Base-by-base conservation (phyloP, 2,888 invertebrate genomes). In the Drosophila antonietae region DNA sequence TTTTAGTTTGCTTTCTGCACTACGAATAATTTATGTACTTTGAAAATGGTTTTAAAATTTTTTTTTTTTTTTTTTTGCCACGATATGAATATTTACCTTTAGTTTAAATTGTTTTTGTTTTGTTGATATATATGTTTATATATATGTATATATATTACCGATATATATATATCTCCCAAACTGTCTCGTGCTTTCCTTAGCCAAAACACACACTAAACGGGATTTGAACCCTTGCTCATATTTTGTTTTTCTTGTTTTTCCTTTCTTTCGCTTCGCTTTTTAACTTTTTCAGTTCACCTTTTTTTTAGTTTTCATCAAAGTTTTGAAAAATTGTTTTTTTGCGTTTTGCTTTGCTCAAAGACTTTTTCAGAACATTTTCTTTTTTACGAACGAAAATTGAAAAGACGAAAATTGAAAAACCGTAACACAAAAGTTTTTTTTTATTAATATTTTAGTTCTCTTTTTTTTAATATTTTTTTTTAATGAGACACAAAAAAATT, bases 391-490 rank as follows among this genome's bases (percentile, higher is more conserved):
- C 82, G 79, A 57, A 89, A 90, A 83, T 85, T 80, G 74, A 80
- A 90, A 82, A 83, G 62, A 79, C 87, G 88, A 88, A 87, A 88
- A 90, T 83, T 75, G 71, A 86, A 88, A 86, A 88, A 86, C 81
- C 79, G 71, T 72, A 87, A 89, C 82, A 66, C 59, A 90, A 89
- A 76, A 83, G 73, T 75, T 88, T 33, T 46, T 44, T 28, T 23
- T n/a, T 20, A 69, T 23, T 9, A 20, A 33, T 33, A 7, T 31
- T 59, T 58, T 53, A 51, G 51, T 69, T 64, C 31, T 44, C 39
- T 55, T 63, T 35, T 35, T 31, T 58, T 68, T 67, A 37, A 58
- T 68, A 61, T 51, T 59, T 39, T 37, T 23, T 6, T 28, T 6
- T 68, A 70, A 73, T 73, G 68, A 67, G 68, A 71, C 73, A 82